Base-by-base conservation (phyloP, 2,113 vertebrate genomes). In the Oenanthe oenanthe region DNA sequence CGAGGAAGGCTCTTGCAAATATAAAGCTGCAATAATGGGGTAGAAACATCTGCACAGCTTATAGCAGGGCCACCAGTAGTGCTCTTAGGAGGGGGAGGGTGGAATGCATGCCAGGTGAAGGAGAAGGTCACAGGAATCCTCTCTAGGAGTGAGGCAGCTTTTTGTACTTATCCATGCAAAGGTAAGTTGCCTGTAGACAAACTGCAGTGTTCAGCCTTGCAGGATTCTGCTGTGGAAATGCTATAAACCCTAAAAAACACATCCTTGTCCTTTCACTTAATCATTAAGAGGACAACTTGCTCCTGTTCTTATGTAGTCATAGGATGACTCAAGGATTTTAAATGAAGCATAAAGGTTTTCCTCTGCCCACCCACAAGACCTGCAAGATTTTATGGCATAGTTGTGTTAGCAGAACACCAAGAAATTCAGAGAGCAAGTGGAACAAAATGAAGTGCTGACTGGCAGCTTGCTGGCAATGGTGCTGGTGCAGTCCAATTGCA, bases 11-110 rank as follows among this genome's bases (percentile, higher is more conserved):
- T 93, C 31, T 88, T 83, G 88, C 93, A 97, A 95, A 96, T 71
- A 97, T 86, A 97, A 96, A 92, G 72, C 92, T 77, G 92, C 78
- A 95, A 92, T 97, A 95, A 97, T 90, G 95, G 63, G 67, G 74
- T 40, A 74, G 88, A 90, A 96, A 97, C 96, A 96, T 96, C 94
- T 96, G 96, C 92, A 94, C 75, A 67, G 78, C 85, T 97, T 66
- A 61, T 32, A 95, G 93, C 85, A 90, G 38, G 92, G 82, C 95
- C 94, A 96, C 93, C 88, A 93, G 56, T 74, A 80, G 75, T 83
- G 67, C 34, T 70, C 3, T 66, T 51, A 11, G 32, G 43, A 80
- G 92, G 89, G 82, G 94, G 94, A 93, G 71, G 88, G 71, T 83
- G 50, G 0, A 3, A 93, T 36, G 54, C 25, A 15, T 40, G 60